Conservation (phyloP, 1,140 invertebrate genomes). For the Danaus plexippus region DNA sequence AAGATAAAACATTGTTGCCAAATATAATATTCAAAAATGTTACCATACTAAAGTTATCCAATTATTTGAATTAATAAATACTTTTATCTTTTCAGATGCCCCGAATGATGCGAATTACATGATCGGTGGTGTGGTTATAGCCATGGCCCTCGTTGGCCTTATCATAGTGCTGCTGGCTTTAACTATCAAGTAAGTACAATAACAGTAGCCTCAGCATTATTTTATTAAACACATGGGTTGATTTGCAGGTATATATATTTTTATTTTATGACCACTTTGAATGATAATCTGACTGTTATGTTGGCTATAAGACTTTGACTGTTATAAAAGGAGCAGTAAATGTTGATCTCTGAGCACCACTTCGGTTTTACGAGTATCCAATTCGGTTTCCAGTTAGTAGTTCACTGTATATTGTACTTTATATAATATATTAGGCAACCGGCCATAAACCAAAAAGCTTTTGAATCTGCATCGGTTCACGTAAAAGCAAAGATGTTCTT, state of each 20-base stretch:
- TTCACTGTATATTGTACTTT: too few relatives aligned
- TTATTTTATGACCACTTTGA: slow-evolving; percentile 3
- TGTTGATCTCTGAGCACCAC: slow-evolving; percentile 20
- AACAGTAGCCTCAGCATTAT: background rate
- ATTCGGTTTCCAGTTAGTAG: background rate
- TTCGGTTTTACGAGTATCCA: slow-evolving; percentile 19
- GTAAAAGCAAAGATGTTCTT: slow-evolving; percentile 7
- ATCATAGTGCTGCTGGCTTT: slow-evolving; percentile 83
- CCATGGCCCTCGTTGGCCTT: slow-evolving; percentile 82
- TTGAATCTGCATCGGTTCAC: slow-evolving; percentile 11
- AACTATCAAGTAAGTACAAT: slow-evolving; percentile 79
- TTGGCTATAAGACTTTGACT: background rate
- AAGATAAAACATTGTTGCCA: too few relatives aligned
- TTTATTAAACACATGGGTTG: too few relatives aligned
- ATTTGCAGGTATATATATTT: slow-evolving; percentile 7
- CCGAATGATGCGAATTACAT: slow-evolving; percentile 84
- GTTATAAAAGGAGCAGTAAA: slow-evolving; percentile 23
- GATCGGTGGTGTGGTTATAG: slow-evolving; percentile 84
- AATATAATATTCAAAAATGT: too few relatives aligned
- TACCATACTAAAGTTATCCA: too few relatives aligned
- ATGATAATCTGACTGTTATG: slow-evolving; percentile 6
- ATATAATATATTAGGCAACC: background rate
- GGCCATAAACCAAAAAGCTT: slow-evolving; percentile 17
- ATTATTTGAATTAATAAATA: background rate
- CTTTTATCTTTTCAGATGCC: slow-evolving; percentile 76